Evolutionary conservation across 2,888 invertebrate species (phyloP).

Genomic region (Lysandra coridon): DNA sequence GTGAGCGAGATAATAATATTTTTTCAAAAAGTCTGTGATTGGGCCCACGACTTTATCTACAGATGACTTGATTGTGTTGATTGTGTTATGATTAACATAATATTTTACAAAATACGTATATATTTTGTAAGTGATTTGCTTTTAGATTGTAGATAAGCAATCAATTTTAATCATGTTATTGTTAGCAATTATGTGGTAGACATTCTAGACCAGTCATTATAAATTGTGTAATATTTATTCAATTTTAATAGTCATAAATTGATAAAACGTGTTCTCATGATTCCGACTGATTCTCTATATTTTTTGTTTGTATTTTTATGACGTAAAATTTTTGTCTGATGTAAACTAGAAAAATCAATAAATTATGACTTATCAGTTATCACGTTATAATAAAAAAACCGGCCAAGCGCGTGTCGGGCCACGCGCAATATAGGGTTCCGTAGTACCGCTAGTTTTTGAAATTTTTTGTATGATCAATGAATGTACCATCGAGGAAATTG

Average conservation of each 20-base stretch:
- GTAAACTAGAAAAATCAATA: not conserved
- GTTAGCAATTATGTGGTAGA: not conserved
- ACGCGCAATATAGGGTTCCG: too few species aligned
- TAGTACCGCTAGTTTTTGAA: too few species aligned
- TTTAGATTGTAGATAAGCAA: not conserved
- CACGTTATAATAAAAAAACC: too few species aligned
- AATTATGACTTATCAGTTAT: too few species aligned
- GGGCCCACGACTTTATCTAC: not conserved
- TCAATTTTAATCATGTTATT: not conserved
- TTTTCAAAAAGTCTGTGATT: not conserved
- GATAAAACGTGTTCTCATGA: not conserved
- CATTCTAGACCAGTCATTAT: not conserved
- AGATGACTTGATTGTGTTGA: too few species aligned
- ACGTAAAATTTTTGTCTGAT: not conserved
- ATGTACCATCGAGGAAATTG: too few species aligned
- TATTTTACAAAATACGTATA: not conserved
- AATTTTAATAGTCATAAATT: not conserved
- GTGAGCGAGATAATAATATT: too few species aligned
- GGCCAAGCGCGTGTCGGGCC: too few species aligned
- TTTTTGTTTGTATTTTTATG: not conserved
- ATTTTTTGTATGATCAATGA: too few species aligned
- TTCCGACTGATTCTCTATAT: too few species aligned
- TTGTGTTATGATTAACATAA: not conserved
- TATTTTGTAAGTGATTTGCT: not conserved
- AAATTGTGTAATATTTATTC: not conserved